Percentiles rank a stretch among this genome's conserved stretches.
These are phyloP conservation scores for Plotosus lineatus DNA, from an alignment of 2,113 vertebrate species.

Conservation along the genomic window DNA sequence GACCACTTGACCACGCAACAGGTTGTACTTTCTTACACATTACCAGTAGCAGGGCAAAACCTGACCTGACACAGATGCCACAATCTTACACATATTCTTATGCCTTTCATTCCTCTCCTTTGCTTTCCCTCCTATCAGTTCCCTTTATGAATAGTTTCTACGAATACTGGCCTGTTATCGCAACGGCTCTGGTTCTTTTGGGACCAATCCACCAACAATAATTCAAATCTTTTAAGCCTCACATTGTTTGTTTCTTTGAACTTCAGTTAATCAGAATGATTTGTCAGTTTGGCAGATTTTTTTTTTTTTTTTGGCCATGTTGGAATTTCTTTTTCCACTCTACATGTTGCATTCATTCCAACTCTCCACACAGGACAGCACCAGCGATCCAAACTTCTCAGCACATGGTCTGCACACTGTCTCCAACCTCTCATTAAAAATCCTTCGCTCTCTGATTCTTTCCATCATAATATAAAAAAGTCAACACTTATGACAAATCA, in stretches of 20 bases:
- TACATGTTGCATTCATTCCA: slow-evolving; percentile 7
- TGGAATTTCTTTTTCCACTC: slow-evolving; percentile 16
- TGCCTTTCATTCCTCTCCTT: not conserved
- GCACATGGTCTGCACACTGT: slow-evolving; percentile 2
- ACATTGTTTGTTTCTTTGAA: not conserved
- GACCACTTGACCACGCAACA: too few species aligned
- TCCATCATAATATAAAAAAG: slow-evolving; percentile 5
- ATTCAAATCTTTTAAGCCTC: not conserved
- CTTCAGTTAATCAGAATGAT: not conserved
- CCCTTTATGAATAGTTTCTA: not conserved
- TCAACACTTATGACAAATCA: not conserved
- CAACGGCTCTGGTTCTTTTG: not conserved
- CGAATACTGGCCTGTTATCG: slow-evolving; percentile 5
- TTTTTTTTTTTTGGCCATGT: not conserved
- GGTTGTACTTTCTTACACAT: too few species aligned
- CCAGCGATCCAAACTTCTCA: slow-evolving; percentile 26
- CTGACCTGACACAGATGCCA: too few species aligned
- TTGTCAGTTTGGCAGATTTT: slow-evolving; percentile 7
- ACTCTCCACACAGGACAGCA: not conserved
- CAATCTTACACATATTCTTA: not conserved
- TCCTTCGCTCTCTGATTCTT: not conserved
- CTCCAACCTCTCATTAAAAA: slow-evolving; percentile 25
- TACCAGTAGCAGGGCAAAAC: too few species aligned
- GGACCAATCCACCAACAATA: not conserved
- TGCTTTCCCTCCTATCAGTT: slow-evolving; percentile 7